Evolutionary conservation across 92 coral and sea anemone genomes (phyloP), one percentile per base, ranked within the genome.

Genomic region (Epizoanthus ramosus): DNA sequence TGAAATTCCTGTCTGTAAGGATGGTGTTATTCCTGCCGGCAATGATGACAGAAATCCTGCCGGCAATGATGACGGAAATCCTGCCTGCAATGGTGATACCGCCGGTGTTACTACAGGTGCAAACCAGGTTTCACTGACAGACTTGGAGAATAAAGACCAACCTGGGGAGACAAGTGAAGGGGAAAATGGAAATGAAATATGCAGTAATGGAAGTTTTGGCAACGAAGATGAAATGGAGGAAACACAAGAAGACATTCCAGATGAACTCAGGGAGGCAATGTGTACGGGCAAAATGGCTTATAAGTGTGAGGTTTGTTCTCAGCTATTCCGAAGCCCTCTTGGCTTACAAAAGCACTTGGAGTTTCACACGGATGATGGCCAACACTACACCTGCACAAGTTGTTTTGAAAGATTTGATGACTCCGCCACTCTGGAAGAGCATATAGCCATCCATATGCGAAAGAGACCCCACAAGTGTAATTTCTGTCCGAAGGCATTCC

Each of bases 301-400:
- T 79, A 93, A 91, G 60, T 96, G 99, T 74, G 92, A 96, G 54
- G 99, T 93, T 33, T 96, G 99, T 63, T 89, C 93, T 2, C 99
- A 96, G 83, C 73, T 96, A 45, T 96, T 96, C 72, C 80, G 99
- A 9, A 96, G 99, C 53, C 92, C 96, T 22, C 94, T 90, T 21
- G 99, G 99, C 33, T 94, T 96, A 61, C 98, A 96, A 80, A 96
- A 96, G 68, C 99, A 96, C 75, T 79, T 93, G 22, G 99, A 96
- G 82, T 93, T 96, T 83, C 99, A 96, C 74, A 91, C 93, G 15
- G 93, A 96, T 77, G 94, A 96, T 76, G 97, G 93, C 0, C 92
- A 92, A 63, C 94, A 92, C 52, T 90, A 90, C 83, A 91, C 95
- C 24, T 96, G 99, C 66, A 88, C 97, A 57, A 88, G 92, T 31